A percentile compares a stretch with the other conserved stretches of the same genome.
Evolutionary conservation across 2,113 vertebrate genomes (phyloP).

Genomic region (Tor tambroides): DNA sequence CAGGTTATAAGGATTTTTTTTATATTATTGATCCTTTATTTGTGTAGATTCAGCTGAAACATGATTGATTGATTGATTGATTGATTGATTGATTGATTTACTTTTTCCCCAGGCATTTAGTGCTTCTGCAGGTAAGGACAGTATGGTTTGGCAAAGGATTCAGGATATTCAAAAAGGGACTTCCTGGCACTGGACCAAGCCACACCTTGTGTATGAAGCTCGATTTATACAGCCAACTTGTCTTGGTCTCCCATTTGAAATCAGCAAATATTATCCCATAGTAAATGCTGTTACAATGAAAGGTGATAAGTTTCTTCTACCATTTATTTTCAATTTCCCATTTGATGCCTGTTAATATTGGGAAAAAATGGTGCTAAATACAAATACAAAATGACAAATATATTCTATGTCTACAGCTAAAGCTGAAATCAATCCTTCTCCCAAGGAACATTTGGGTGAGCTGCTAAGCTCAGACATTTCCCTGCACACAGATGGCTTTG

Average conservation of each 20-base stretch:
- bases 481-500: conserved; percentile 72
- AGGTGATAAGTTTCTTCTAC: conserved; percentile 62
- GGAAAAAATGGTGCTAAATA: not conserved
- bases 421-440: conserved; percentile 63
- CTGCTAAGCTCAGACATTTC: conserved; percentile 69
- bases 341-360: not conserved
- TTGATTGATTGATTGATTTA: not conserved
- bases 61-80: too few relatives aligned
- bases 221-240: conserved; percentile 74
- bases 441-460: conserved; percentile 62
- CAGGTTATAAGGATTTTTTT: not conserved
- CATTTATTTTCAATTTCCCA: not conserved
- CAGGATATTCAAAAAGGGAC: conserved; percentile 66
- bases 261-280: conserved; percentile 74
- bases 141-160: conserved; percentile 62
- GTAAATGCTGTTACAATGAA: conserved; percentile 69
- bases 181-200: conserved; percentile 71
- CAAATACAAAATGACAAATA: too few relatives aligned
- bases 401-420: conserved; percentile 65
- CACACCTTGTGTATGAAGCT: conserved; percentile 69
- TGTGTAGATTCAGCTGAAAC: not conserved
- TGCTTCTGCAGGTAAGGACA: conserved; percentile 64
- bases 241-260: conserved; percentile 76
- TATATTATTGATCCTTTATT: too few relatives aligned
- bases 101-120: conserved; percentile 61